Evolutionary conservation across 2,113 vertebrate species (phyloP).

Genomic region (Cygnus buccinator): DNA sequence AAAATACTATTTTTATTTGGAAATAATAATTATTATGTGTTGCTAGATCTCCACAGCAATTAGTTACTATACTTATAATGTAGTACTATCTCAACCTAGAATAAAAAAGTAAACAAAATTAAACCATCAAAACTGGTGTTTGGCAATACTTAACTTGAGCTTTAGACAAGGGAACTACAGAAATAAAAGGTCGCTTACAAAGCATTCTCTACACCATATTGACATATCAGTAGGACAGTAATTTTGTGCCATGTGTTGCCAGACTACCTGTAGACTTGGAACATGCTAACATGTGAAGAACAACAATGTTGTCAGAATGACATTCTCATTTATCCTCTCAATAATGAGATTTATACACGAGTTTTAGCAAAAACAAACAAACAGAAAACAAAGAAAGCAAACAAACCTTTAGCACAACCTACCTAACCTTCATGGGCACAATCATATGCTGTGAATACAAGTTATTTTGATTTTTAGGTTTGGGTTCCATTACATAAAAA

Average conservation of each 20-base stretch:
- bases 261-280: background rate
- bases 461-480: background rate
- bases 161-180: background rate
- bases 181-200: background rate
- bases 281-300: background rate
- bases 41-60: background rate
- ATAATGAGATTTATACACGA: background rate
- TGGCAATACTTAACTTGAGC: background rate
- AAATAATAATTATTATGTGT: background rate
- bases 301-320: background rate
- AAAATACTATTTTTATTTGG: background rate
- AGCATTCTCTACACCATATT: background rate
- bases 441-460: background rate
- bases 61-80: rapidly evolving
- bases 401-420: background rate
- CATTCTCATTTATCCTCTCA: background rate
- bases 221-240: background rate
- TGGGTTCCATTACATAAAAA: background rate
- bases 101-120: background rate
- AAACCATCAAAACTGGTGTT: background rate
- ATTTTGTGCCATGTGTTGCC: background rate
- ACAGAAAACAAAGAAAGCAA: too few relatives aligned
- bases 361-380: background rate
- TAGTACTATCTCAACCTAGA: background rate
- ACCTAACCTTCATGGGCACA: background rate